Conservation (phyloP, 2,888 invertebrate species). For the Polia nebulosa region DNA sequence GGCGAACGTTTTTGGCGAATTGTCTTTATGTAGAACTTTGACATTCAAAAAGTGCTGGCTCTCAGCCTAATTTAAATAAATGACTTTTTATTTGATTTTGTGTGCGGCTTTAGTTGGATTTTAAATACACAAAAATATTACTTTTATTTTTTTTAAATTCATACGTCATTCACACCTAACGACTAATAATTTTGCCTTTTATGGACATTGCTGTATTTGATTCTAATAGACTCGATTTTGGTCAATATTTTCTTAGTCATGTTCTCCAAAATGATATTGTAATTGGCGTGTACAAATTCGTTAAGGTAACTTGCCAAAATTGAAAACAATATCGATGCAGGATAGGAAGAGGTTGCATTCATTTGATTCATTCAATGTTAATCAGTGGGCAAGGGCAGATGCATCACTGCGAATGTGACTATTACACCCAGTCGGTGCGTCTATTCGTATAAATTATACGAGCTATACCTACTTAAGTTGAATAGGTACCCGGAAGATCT, state of each 20-base stretch:
- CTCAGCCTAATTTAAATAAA: too few species aligned
- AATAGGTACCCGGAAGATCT: neutral
- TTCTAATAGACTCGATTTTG: too few species aligned
- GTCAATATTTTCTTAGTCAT: neutral
- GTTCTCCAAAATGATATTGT: constrained; percentile 36
- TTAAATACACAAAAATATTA: too few species aligned
- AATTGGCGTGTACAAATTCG: constrained; percentile 28
- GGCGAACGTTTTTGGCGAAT: too few species aligned
- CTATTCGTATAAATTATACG: constrained; percentile 5
- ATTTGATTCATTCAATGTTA: constrained; percentile 43
- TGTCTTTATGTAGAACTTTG: too few species aligned
- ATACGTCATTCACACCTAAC: too few species aligned
- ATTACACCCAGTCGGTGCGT: neutral
- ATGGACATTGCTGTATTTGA: too few species aligned
- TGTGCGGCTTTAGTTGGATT: too few species aligned
- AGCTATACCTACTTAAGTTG: neutral
- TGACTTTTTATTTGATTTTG: too few species aligned
- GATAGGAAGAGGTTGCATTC: constrained; percentile 21
- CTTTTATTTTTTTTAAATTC: too few species aligned
- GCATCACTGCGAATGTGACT: constrained; percentile 7
- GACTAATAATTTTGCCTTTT: too few species aligned
- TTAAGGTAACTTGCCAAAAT: constrained; percentile 37
- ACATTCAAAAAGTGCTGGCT: too few species aligned
- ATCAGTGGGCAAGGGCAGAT: constrained; percentile 43
- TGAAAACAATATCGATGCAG: constrained; percentile 22